phyloP scores from a whole-genome alignment of 1,140 invertebrate species.

The Epicauta chinensis region DNA sequence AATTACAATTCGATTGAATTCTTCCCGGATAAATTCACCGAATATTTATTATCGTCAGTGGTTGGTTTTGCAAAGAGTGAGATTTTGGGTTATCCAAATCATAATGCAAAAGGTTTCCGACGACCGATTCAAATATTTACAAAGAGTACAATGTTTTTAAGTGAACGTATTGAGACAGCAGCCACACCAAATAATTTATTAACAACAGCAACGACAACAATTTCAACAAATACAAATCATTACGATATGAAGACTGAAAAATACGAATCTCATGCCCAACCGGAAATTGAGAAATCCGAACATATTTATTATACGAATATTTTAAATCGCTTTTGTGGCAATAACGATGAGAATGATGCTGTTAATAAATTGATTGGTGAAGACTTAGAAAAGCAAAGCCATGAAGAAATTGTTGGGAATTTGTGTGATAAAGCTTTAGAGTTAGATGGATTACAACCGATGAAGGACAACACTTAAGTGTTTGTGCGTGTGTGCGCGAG shows the following conservation, averaged over 20 bases:
- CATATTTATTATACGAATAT: constrained; percentile 30
- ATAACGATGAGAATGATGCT: constrained; percentile 23
- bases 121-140: constrained; percentile 80
- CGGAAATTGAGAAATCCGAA: constrained; percentile 10
- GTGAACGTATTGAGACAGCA: constrained; percentile 38
- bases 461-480: constrained; percentile 20
- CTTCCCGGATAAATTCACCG: constrained; percentile 82
- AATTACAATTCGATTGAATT: constrained; percentile 84
- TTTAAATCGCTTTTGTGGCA: constrained; percentile 22
- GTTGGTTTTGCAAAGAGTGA: constrained; percentile 88
- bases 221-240: too few species aligned
- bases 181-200: constrained; percentile 30
- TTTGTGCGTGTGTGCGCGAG: neutral
- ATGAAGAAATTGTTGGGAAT: neutral
- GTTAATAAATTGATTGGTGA: constrained; percentile 15
- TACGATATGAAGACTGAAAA: constrained; percentile 18
- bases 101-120: constrained; percentile 84
- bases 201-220: too few species aligned
- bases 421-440: neutral
- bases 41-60: constrained; percentile 82
- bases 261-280: constrained; percentile 22
- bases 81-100: constrained; percentile 73
- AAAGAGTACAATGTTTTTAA: constrained; percentile 59
- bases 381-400: constrained; percentile 11
- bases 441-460: too few species aligned